Conservation (phyloP, 2,797 vertebrate genomes). For the Pitangus sulphuratus region DNA sequence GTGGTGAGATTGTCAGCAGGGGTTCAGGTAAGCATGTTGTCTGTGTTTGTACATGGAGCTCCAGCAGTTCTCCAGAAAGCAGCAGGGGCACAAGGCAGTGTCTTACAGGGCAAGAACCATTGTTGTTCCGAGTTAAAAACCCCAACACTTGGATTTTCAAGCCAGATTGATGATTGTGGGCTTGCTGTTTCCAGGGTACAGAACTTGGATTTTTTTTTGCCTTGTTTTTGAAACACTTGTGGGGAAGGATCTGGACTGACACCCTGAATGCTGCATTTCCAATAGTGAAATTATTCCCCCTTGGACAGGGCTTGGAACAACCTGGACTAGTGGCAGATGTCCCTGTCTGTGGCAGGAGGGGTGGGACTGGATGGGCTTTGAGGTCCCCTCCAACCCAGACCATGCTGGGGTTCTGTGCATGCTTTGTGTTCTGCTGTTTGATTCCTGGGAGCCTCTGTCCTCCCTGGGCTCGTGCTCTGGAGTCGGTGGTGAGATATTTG, state of each 20-base stretch:
- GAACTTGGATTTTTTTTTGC: background rate
- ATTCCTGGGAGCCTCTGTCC: background rate
- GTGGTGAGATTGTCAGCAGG: background rate
- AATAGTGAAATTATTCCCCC: background rate
- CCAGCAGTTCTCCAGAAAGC: background rate
- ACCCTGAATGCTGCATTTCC: background rate
- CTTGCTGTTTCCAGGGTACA: background rate
- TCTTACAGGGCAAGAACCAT: background rate
- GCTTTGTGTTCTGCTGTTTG: background rate
- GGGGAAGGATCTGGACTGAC: background rate
- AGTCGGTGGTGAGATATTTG: slow-evolving; percentile 4
- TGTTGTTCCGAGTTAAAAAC: accelerated
- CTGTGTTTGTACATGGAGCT: background rate
- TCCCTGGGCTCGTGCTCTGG: background rate
- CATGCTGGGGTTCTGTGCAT: background rate
- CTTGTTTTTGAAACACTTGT: background rate
- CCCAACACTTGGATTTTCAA: background rate
- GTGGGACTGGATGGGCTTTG: background rate
- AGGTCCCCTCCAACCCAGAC: background rate
- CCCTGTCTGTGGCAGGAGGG: background rate
- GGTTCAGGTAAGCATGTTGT: background rate
- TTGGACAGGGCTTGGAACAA: background rate
- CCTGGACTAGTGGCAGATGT: background rate
- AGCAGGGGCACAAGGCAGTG: background rate
- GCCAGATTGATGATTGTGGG: background rate